Evolutionary conservation across 2,888 invertebrate species (phyloP), one percentile per base, ranked within the genome.

Genomic region (Dione vanillae): DNA sequence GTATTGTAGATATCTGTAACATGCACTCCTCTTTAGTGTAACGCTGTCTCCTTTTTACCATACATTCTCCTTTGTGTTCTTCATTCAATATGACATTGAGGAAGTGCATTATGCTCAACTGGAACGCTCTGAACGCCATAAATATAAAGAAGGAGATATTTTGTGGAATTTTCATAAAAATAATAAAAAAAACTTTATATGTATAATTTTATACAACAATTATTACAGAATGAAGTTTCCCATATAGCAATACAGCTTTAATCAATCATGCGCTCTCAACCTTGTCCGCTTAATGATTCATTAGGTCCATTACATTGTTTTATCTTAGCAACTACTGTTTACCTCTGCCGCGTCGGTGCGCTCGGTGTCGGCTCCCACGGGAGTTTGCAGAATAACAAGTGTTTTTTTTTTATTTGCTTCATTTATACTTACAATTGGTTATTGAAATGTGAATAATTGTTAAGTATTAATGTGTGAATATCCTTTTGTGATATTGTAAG

Each of bases 281-380:
- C 67, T 49, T 45, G 45, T 65, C 65, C 49, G 59, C 45, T 67
- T 54, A 71, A 73, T 69, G 65, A 74, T 69, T 74, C 69, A 72
- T 75, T 72, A 67, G 62, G 27, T 52, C 62, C 56, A 72, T 73
- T 70, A 54, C 59, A 64, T 70, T 66, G 67, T 73, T 74, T 69
- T 73, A 70, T 69, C 68, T 64, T 43, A 37, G 49, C 61, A 65
- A 59, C 59, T 69, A 65, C 68, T 64, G 69, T 71, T 75, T 65
- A 77, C 54, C 52, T 62, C 66, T 47, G 11, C 11, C 35, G 40
- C 52, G 11, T 14, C 35, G 40, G 20, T 27, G n/a, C 27, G 61
- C n/a, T 64, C 61, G 20, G 37, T 45, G 16, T 12, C 35, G n/a
- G 49, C 20, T 65, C 69, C 69, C 65, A 59, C 51, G 51, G 65